Base-by-base conservation (phyloP, 1,140 invertebrate genomes). In the Lordiphosa stackelbergi region DNA sequence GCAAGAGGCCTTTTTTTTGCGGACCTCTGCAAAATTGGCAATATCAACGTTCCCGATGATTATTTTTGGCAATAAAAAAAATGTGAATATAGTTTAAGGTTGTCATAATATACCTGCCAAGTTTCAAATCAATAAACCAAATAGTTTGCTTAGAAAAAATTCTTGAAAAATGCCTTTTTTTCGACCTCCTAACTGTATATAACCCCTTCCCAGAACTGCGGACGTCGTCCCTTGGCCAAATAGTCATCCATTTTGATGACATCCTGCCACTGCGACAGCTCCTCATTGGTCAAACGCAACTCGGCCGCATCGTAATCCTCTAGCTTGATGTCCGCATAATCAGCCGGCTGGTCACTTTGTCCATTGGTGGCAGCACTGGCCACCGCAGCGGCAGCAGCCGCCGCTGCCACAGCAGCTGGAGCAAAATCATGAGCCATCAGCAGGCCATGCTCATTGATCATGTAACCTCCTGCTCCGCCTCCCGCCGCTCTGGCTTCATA, bases 131-230 rank as follows among this genome's bases (percentile, higher is more conserved):
- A n/a, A n/a, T n/a, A n/a, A n/a, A n/a, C n/a, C n/a, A n/a, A n/a
- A n/a, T n/a, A n/a, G n/a, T n/a, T n/a, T n/a, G n/a, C n/a, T n/a
- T n/a, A n/a, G n/a, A n/a, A n/a, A n/a, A n/a, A n/a, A n/a, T n/a
- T n/a, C n/a, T n/a, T n/a, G n/a, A n/a, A n/a, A n/a, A n/a, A n/a
- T n/a, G n/a, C n/a, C n/a, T n/a, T n/a, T n/a, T n/a, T n/a, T n/a
- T n/a, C n/a, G n/a, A n/a, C n/a, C n/a, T n/a, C n/a, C n/a, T n/a
- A n/a, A n/a, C n/a, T n/a, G n/a, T n/a, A n/a, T n/a, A n/a, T n/a
- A n/a, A n/a, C n/a, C n/a, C n/a, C 95, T 84, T 96, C 95, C 95
- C 95, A 97, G 88, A 96, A 97, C 85, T 97, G 95, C 58, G 95
- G 95, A 36, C 95, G 88, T 31, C 95, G 88, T 2, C 95, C 95